Evolutionary conservation across 2,113 vertebrate genomes (phyloP).

Genomic region (Mormoops blainvillei): DNA sequence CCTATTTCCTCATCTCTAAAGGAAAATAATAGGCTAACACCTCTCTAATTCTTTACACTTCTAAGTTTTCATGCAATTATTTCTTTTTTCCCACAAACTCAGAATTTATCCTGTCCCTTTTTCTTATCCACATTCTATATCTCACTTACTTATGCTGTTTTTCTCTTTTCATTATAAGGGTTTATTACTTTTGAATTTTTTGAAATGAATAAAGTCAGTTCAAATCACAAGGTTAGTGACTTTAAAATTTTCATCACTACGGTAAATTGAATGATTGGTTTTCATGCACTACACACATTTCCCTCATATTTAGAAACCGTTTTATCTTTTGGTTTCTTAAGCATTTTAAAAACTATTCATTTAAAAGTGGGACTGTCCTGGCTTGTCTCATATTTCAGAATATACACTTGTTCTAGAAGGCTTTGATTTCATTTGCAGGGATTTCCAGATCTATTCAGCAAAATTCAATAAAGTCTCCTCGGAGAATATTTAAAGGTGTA

Average conservation of each 20-base stretch:
- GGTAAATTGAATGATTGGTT: background rate
- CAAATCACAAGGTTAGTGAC: slow-evolving; percentile 25
- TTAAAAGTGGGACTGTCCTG: background rate
- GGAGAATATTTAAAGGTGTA: slow-evolving; percentile 44
- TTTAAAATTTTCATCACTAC: slow-evolving; percentile 38
- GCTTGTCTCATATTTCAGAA: slow-evolving; percentile 39
- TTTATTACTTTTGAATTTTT: slow-evolving; percentile 44
- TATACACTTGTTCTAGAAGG: slow-evolving; percentile 1
- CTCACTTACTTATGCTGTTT: background rate
- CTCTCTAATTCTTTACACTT: background rate
- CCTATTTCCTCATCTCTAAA: background rate
- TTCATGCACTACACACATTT: slow-evolving; percentile 8
- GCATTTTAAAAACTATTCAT: slow-evolving; percentile 38
- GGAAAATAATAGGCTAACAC: background rate
- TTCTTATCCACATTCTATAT: background rate
- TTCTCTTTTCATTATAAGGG: slow-evolving; percentile 36
- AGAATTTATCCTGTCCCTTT: background rate
- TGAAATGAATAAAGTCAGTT: slow-evolving; percentile 54
- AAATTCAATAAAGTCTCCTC: slow-evolving; percentile 4
- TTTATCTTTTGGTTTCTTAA: slow-evolving; percentile 33
- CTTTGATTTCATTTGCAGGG: slow-evolving; percentile 37
- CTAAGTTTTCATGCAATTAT: slow-evolving; percentile 41
- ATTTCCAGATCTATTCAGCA: slow-evolving; percentile 31
- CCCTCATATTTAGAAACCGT: slow-evolving; percentile 30
- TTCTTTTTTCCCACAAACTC: background rate